Conservation (phyloP, 2,888 invertebrate species). For the Anorthoa munda region DNA sequence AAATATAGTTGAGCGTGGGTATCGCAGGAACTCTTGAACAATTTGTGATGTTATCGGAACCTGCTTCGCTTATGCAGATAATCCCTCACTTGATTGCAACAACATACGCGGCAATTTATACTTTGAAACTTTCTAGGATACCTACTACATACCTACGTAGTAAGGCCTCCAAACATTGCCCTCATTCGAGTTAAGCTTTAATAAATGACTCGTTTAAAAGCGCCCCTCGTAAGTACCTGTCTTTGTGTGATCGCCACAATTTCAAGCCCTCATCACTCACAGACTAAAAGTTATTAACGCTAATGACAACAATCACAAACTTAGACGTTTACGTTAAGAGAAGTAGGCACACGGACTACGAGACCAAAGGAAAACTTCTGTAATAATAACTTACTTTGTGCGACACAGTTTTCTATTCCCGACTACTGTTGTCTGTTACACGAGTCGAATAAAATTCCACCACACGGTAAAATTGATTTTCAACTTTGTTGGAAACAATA, state of each 20-base stretch:
- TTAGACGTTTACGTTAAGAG: slow-evolving; percentile 41
- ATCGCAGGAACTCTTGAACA: slow-evolving; percentile 10
- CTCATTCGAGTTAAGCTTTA: slow-evolving; percentile 33
- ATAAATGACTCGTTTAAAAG: slow-evolving; percentile 35
- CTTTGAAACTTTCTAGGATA: slow-evolving; percentile 6
- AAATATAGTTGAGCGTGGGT: not conserved
- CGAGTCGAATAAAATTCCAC: slow-evolving; percentile 42
- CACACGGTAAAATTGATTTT: slow-evolving; percentile 53
- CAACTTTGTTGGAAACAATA: slow-evolving; percentile 54
- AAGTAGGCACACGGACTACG: slow-evolving; percentile 18
- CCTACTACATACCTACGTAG: not conserved
- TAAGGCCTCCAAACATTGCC: slow-evolving; percentile 8
- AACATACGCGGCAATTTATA: slow-evolving; percentile 13
- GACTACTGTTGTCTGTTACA: slow-evolving; percentile 5
- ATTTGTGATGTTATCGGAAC: not conserved
- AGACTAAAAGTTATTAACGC: slow-evolving; percentile 37
- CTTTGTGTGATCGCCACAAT: slow-evolving; percentile 37
- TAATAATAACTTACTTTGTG: slow-evolving; percentile 54
- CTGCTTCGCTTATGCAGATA: slow-evolving; percentile 1
- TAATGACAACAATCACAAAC: slow-evolving; percentile 59
- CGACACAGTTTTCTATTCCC: slow-evolving; percentile 53
- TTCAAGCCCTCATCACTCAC: slow-evolving; percentile 38
- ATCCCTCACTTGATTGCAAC: slow-evolving; percentile 36
- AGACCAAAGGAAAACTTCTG: slow-evolving; percentile 36
- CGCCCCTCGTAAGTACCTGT: slow-evolving; percentile 4